A percentile compares a stretch with the other conserved stretches of the same genome.
phyloP scores from a whole-genome alignment of 1,140 invertebrate species.

The Akabosia matsudoensis region DNA sequence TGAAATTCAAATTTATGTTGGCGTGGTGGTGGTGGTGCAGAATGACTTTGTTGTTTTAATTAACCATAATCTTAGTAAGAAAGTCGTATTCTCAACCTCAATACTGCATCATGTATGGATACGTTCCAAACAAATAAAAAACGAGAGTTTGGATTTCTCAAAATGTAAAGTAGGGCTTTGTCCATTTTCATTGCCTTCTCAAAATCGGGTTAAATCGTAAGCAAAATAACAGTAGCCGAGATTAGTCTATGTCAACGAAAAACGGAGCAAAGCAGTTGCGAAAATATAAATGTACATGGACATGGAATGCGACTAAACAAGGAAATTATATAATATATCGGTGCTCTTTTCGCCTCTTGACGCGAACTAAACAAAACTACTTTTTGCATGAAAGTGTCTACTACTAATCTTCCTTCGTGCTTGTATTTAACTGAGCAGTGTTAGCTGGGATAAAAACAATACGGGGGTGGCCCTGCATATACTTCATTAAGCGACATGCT shows the following conservation, averaged over 20 bases:
- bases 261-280: too few species aligned
- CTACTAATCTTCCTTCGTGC: neutral
- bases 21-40: too few species aligned
- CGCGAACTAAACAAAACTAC: neutral
- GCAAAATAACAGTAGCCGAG: neutral
- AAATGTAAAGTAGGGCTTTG: conserved; percentile 1
- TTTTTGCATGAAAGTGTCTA: neutral
- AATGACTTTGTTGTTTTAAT: too few species aligned
- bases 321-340: neutral
- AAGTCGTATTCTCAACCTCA: too few species aligned
- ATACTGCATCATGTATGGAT: too few species aligned
- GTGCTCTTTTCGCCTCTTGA: too few species aligned
- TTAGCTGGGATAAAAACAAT: neutral
- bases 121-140: too few species aligned
- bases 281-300: too few species aligned
- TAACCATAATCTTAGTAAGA: too few species aligned
- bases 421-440: neutral
- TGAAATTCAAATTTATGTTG: too few species aligned
- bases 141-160: neutral
- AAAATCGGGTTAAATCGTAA: neutral
- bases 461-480: neutral
- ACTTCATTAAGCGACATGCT: neutral
- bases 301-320: too few species aligned
- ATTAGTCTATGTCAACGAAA: neutral
- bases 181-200: neutral